Percentiles rank a stretch among this genome's conserved stretches.
These are phyloP conservation scores for Hormaphis cornu DNA, from an alignment of 1,140 invertebrate genomes.

Conservation along the genomic window DNA sequence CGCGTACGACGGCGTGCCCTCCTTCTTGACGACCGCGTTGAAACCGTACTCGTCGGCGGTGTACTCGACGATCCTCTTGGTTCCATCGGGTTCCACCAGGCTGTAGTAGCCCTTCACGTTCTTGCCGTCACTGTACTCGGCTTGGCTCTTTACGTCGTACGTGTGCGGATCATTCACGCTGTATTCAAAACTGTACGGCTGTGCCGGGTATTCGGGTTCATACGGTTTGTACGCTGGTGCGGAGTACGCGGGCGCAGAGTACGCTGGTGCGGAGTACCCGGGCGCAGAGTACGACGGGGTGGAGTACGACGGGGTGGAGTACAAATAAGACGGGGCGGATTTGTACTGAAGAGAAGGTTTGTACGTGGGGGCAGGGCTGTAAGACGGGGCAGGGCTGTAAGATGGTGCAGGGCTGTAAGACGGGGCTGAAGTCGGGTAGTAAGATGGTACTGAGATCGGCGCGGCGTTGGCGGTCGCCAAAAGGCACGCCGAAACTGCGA, in stretches of 20 bases:
- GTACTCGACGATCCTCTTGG: constrained; percentile 52
- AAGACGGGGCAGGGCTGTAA: constrained; percentile 1
- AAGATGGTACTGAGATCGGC: constrained; percentile 1
- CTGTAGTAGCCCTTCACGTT: constrained; percentile 44
- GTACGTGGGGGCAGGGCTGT: not conserved
- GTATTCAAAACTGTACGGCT: constrained; percentile 47
- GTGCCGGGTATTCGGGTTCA: constrained; percentile 46
- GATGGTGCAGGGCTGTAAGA: constrained; percentile 21
- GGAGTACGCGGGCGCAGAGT: not conserved
- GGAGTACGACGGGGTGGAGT: not conserved
- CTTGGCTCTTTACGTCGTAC: constrained; percentile 52
- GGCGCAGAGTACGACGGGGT: not conserved
- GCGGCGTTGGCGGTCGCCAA: not conserved
- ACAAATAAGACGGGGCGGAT: not conserved
- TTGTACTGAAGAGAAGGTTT: not conserved
- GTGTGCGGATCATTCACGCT: constrained; percentile 48
- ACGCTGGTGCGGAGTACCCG: not conserved
- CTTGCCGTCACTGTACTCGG: constrained; percentile 51
- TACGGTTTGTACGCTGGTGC: constrained; percentile 13
- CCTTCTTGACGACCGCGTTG: constrained; percentile 38
- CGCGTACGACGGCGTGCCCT: constrained; percentile 18
- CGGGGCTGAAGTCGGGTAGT: not conserved
- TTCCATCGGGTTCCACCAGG: constrained; percentile 48
- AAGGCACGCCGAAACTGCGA: not conserved
- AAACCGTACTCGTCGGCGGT: constrained; percentile 46